phyloP scores from a whole-genome alignment of 2,797 vertebrate species.

The Intellagama lesueurii region DNA sequence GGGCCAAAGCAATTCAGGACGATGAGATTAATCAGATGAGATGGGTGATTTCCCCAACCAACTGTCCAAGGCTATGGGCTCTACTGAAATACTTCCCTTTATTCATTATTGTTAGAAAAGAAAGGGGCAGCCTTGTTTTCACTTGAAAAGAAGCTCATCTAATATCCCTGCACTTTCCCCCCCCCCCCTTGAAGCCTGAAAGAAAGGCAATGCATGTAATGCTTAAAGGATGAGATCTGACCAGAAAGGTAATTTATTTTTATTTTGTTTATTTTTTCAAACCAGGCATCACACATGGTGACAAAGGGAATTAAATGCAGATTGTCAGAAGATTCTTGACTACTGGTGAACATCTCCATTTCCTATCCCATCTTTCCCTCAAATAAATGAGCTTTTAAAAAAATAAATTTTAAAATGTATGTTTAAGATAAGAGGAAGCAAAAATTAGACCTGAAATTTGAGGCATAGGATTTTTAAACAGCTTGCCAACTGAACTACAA shows the following conservation, averaged over 20 bases:
- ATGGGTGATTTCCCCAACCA: constrained; percentile 15
- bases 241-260: constrained; percentile 47
- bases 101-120: constrained; percentile 50
- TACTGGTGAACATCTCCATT: constrained; percentile 1
- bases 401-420: background rate
- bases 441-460: constrained; percentile 14
- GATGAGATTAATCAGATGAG: background rate
- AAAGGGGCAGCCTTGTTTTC: constrained; percentile 40
- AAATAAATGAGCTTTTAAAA: background rate
- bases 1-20: background rate
- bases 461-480: constrained; percentile 24
- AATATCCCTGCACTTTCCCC: constrained; percentile 17
- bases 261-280: constrained; percentile 39
- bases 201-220: constrained; percentile 14
- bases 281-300: constrained; percentile 15
- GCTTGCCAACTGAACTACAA: constrained; percentile 7
- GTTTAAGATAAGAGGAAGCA: background rate
- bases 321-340: background rate
- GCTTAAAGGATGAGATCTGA: constrained; percentile 43
- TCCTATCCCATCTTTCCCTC: background rate
- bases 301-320: constrained; percentile 28
- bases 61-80: constrained; percentile 14
- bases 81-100: constrained; percentile 28
- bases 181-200: constrained; percentile 31
- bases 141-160: constrained; percentile 31